These are phyloP conservation scores for Synchiropus splendidus DNA, from an alignment of 2,113 vertebrate species.

Conservation along the genomic window DNA sequence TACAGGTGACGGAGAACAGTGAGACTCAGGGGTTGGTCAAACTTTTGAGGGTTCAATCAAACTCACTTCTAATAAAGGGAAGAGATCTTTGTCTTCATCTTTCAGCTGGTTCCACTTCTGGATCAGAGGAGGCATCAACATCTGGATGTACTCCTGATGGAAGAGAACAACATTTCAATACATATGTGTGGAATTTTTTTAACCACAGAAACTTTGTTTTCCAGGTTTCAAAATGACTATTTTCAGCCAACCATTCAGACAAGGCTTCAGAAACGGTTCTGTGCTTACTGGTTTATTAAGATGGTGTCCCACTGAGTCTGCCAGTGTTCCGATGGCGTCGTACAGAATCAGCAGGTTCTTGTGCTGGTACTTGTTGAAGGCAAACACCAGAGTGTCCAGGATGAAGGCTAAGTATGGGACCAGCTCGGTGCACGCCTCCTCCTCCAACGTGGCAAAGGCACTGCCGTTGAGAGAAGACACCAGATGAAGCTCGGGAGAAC, in stretches of 20 bases:
- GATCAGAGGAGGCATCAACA: slow-evolving; percentile 87
- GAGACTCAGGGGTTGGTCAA: no score
- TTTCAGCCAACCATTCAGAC: no score
- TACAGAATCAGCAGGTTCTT: slow-evolving; percentile 95
- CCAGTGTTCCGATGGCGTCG: slow-evolving; percentile 88
- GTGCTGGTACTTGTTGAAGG: slow-evolving; percentile 94
- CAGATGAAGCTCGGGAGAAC: background rate
- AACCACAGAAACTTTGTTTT: no score
- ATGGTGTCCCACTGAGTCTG: slow-evolving; percentile 91
- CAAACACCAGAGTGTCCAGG: slow-evolving; percentile 89
- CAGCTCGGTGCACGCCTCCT: slow-evolving; percentile 90
- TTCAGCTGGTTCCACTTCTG: slow-evolving; percentile 92
- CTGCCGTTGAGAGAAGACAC: slow-evolving; percentile 38
- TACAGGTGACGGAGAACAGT: slow-evolving; percentile 17
- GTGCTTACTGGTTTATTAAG: slow-evolving; percentile 82
- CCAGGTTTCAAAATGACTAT: no score
- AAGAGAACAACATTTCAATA: no score
- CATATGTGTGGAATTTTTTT: no score
- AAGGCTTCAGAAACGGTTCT: background rate
- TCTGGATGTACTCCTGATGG: slow-evolving; percentile 83
- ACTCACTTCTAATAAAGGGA: slow-evolving; percentile 69
- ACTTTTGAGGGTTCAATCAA: no score
- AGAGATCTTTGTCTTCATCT: slow-evolving; percentile 90
- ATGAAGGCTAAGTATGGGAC: slow-evolving; percentile 94
- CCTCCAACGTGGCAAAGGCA: slow-evolving; percentile 89